These are phyloP conservation scores for Eumacrocentrus americanus DNA, from an alignment of 2,888 invertebrate species.

Conservation along the genomic window DNA sequence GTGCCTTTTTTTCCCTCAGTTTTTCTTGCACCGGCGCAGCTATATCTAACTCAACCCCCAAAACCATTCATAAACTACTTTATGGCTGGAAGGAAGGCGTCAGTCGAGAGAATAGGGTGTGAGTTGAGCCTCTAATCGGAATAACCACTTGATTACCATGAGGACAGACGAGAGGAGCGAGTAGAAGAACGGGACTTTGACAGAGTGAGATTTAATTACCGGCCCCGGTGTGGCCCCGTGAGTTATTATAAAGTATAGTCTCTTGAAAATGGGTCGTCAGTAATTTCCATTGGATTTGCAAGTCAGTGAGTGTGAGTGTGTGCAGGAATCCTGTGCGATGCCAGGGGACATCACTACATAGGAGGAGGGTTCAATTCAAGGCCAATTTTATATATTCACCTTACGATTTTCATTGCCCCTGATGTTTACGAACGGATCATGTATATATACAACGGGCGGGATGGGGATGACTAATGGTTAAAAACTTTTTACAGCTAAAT, in stretches of 20 bases:
- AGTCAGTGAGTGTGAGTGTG: constrained; percentile 4
- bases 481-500: too few relatives aligned
- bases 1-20: neutral
- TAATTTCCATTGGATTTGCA: constrained; percentile 27
- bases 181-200: constrained; percentile 30
- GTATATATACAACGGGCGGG: too few relatives aligned
- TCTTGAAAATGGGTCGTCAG: constrained; percentile 37
- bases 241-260: constrained; percentile 39
- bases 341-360: neutral
- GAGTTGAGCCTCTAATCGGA: constrained; percentile 8
- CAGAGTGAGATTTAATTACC: constrained; percentile 38
- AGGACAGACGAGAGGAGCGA: neutral
- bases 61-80: constrained; percentile 9
- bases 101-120: neutral
- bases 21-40: neutral
- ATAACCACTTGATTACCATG: constrained; percentile 28
- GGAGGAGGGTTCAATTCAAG: too few relatives aligned
- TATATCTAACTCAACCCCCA: neutral
- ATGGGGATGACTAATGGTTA: too few relatives aligned
- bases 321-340: neutral
- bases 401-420: too few relatives aligned
- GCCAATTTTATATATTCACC: too few relatives aligned
- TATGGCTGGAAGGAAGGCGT: constrained; percentile 1
- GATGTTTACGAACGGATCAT: too few relatives aligned
- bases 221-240: constrained; percentile 14